Percentiles rank a stretch among this genome's conserved stretches.
phyloP scores from a whole-genome alignment of 2,797 vertebrate species.

The Lacerta bilineata region DNA sequence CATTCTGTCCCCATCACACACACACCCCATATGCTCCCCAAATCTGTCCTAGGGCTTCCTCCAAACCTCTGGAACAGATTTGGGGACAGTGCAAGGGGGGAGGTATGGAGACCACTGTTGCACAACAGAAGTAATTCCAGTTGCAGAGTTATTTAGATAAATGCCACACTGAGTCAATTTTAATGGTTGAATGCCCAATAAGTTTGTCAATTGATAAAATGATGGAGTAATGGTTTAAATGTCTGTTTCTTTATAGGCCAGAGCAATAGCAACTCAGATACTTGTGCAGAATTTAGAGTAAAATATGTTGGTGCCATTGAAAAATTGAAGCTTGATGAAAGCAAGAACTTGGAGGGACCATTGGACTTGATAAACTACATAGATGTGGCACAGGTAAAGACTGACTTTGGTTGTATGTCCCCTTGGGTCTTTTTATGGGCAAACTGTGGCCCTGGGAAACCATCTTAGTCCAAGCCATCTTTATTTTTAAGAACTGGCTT shows the following conservation, averaged over 20 bases:
- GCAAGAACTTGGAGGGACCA: slow-evolving; percentile 90
- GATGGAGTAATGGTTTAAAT: slow-evolving; percentile 28
- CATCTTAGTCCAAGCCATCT: background rate
- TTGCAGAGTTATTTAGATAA: no score
- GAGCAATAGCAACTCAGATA: slow-evolving; percentile 90
- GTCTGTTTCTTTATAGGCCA: slow-evolving; percentile 66
- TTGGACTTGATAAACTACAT: slow-evolving; percentile 97
- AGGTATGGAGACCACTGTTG: no score
- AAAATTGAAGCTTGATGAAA: slow-evolving; percentile 89
- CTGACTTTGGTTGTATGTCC: background rate
- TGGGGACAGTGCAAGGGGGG: no score
- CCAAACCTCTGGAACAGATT: no score
- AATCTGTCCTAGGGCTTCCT: no score
- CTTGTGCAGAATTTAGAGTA: slow-evolving; percentile 93
- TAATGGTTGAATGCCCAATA: background rate
- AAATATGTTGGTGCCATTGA: slow-evolving; percentile 96
- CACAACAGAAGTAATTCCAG: no score
- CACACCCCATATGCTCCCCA: no score
- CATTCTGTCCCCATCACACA: no score
- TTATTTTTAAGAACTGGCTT: background rate
- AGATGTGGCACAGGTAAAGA: slow-evolving; percentile 93
- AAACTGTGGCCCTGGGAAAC: background rate
- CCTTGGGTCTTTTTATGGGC: background rate
- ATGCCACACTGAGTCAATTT: background rate
- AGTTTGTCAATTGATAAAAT: background rate